These are phyloP conservation scores for Gadus chalcogrammus DNA, from an alignment of 2,113 vertebrate genomes.

Conservation along the genomic window DNA sequence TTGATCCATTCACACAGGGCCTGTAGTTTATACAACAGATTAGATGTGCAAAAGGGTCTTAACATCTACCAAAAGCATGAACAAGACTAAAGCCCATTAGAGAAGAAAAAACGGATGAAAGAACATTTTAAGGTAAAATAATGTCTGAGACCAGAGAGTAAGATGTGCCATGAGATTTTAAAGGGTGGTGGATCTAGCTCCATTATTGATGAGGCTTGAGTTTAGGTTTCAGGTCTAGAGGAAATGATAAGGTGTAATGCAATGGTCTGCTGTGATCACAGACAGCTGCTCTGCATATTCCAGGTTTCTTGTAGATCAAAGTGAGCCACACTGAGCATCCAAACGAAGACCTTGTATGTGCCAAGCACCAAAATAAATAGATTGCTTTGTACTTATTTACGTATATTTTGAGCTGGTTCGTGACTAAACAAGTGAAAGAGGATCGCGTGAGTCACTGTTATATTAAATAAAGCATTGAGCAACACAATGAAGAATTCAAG, in stretches of 20 bases:
- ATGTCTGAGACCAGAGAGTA: conserved; percentile 24
- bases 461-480: too few species aligned
- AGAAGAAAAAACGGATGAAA: not conserved
- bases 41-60: not conserved
- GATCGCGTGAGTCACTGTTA: too few species aligned
- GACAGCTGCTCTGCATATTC: conserved; percentile 62
- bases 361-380: not conserved
- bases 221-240: conserved; percentile 71
- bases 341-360: not conserved
- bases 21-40: not conserved
- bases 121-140: too few species aligned
- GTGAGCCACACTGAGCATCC: conserved; percentile 24
- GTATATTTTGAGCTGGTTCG: too few species aligned
- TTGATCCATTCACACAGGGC: not conserved
- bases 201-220: conserved; percentile 73
- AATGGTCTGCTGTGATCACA: conserved; percentile 68
- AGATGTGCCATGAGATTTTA: conserved; percentile 63
- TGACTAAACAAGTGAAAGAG: too few species aligned
- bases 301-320: conserved; percentile 69
- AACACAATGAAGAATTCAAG: not conserved
- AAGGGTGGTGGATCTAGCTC: conserved; percentile 62
- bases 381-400: not conserved
- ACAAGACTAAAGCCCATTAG: conserved; percentile 23
- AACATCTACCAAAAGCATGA: not conserved
- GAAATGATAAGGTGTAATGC: conserved; percentile 76